phyloP scores from a whole-genome alignment of 2,797 vertebrate species.

The Lindbergichthys nudifrons region DNA sequence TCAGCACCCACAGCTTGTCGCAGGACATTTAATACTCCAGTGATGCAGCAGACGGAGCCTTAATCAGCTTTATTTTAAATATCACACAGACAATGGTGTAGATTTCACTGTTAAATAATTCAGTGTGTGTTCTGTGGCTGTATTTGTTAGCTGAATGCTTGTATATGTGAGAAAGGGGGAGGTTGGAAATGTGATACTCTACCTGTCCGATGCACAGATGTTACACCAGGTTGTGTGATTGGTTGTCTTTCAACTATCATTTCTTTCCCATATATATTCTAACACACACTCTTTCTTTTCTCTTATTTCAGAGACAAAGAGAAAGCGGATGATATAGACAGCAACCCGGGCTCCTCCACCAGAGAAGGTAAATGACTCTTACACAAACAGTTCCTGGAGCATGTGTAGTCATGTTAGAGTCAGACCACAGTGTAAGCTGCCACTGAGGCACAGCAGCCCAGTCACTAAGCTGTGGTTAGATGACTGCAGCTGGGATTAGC shows the following conservation, averaged over 20 bases:
- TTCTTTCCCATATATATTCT: not conserved
- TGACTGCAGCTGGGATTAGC: conserved; percentile 58
- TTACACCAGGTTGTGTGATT: not conserved
- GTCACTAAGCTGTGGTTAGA: conserved; percentile 49
- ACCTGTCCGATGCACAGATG: not conserved
- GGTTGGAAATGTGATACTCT: conserved; percentile 36
- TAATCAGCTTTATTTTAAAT: conserved; percentile 52
- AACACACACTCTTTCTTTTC: conserved; percentile 11
- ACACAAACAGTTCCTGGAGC: conserved; percentile 5
- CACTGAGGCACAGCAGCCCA: conserved; percentile 35
- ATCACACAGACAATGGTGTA: conserved; percentile 43
- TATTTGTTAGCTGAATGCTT: conserved; percentile 26
- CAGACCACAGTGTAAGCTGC: conserved; percentile 33
- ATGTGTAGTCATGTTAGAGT: conserved; percentile 38
- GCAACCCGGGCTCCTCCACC: conserved; percentile 65
- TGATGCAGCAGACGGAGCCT: conserved; percentile 48
- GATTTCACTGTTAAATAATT: conserved; percentile 75
- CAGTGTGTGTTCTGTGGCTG: conserved; percentile 38
- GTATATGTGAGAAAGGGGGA: conserved; percentile 36
- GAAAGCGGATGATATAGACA: conserved; percentile 78
- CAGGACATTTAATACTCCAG: conserved; percentile 62
- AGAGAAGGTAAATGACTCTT: conserved; percentile 76
- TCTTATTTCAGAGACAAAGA: conserved; percentile 69
- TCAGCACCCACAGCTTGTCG: conserved; percentile 51
- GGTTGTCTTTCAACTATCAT: conserved; percentile 4